Conservation (phyloP, 2,797 vertebrate species). For the Bradypus variegatus region DNA sequence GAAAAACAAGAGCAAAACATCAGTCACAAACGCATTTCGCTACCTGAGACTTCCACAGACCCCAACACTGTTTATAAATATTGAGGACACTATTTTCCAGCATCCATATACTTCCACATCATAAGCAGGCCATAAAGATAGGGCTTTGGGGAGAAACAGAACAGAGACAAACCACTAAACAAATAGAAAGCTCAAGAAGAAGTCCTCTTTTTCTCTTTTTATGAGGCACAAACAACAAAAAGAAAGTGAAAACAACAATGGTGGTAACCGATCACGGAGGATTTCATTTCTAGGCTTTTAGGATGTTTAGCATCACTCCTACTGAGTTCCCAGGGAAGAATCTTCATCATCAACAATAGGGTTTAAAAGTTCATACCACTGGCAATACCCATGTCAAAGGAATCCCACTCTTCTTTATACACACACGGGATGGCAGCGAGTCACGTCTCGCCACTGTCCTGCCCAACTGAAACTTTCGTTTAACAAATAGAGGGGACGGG, state of each 20-base stretch:
- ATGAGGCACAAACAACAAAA: slow-evolving; percentile 9
- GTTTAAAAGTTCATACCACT: background rate
- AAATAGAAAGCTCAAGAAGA: background rate
- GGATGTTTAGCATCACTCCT: background rate
- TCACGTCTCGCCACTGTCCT: background rate
- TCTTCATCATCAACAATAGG: background rate
- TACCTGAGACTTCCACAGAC: background rate
- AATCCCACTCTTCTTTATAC: background rate
- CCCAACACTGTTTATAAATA: background rate
- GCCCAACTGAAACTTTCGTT: background rate
- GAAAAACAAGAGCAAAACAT: background rate
- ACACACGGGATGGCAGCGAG: background rate
- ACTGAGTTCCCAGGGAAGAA: background rate
- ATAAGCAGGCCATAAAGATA: background rate
- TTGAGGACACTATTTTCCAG: background rate
- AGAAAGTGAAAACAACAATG: background rate
- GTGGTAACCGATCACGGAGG: background rate
- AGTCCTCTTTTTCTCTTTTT: background rate
- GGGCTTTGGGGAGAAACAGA: background rate
- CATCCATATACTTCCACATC: background rate
- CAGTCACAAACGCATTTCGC: background rate
- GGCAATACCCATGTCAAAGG: background rate
- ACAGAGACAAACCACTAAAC: background rate
- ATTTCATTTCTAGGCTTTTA: background rate
- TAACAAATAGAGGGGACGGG: background rate